phyloP scores from a whole-genome alignment of 92 coral and sea anemone species.

The Porites rus region DNA sequence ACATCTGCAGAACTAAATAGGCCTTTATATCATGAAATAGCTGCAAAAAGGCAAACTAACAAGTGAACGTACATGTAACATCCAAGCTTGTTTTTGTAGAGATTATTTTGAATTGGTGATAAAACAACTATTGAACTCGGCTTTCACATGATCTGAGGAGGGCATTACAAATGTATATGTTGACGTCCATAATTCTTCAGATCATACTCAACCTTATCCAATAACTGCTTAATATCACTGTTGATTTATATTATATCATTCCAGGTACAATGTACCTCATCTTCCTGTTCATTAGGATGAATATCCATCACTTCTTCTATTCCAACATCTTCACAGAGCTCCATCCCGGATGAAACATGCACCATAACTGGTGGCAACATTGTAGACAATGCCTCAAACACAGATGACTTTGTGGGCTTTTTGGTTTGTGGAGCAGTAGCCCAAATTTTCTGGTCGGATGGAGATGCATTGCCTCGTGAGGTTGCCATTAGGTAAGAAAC shows the following conservation, averaged over 20 bases:
- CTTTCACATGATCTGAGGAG: too few species aligned
- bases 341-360: constrained; percentile 81
- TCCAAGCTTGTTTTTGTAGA: too few species aligned
- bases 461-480: constrained; percentile 18
- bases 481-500: constrained; percentile 97
- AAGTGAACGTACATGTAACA: too few species aligned
- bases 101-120: too few species aligned
- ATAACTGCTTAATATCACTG: neutral
- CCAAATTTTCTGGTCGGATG: constrained; percentile 44
- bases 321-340: constrained; percentile 63
- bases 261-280: constrained; percentile 26
- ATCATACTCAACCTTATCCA: constrained; percentile 1
- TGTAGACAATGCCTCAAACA: constrained; percentile 64
- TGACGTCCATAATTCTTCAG: neutral
- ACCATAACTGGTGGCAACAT: constrained; percentile 75
- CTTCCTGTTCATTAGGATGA: constrained; percentile 14
- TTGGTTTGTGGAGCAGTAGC: constrained; percentile 34
- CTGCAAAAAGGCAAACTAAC: too few species aligned
- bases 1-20: too few species aligned
- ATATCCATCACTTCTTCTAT: constrained; percentile 52
- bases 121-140: too few species aligned
- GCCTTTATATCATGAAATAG: too few species aligned
- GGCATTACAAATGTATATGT: too few species aligned
- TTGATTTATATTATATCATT: neutral
- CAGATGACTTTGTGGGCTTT: constrained; percentile 37